A percentile compares a stretch with the other conserved stretches of the same genome.
Conservation (phyloP, 2,888 invertebrate genomes). For the Cephus runcator region DNA sequence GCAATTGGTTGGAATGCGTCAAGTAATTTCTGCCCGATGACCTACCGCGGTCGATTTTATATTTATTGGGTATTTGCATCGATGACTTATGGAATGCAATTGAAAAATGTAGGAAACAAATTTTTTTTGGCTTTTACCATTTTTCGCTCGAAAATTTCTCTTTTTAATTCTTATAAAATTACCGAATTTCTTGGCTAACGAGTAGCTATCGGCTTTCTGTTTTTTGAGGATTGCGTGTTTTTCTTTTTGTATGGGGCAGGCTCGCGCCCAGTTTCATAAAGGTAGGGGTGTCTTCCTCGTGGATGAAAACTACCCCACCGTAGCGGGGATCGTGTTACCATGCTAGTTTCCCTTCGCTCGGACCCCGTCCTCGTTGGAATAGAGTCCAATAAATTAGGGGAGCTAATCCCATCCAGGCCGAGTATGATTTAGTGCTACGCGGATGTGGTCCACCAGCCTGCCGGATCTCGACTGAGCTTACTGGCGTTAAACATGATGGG, state of each 20-base stretch:
- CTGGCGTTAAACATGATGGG: constrained; percentile 1
- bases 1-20: background rate
- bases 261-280: background rate
- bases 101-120: background rate
- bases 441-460: constrained; percentile 9
- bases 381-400: constrained; percentile 48
- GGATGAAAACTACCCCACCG: background rate
- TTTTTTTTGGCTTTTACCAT: no score
- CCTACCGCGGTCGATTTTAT: background rate
- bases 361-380: constrained; percentile 13
- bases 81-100: background rate
- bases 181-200: background rate
- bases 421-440: constrained; percentile 39
- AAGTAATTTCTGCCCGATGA: background rate
- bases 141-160: fast-evolving
- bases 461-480: constrained; percentile 3
- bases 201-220: background rate
- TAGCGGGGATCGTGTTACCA: background rate
- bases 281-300: background rate
- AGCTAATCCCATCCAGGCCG: constrained; percentile 37
- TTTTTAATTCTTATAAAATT: background rate
- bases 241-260: background rate
- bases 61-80: no score
- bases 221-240: background rate
- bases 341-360: background rate